Conservation (phyloP, 92 coral and sea anemone genomes). For the Porites divaricata region DNA sequence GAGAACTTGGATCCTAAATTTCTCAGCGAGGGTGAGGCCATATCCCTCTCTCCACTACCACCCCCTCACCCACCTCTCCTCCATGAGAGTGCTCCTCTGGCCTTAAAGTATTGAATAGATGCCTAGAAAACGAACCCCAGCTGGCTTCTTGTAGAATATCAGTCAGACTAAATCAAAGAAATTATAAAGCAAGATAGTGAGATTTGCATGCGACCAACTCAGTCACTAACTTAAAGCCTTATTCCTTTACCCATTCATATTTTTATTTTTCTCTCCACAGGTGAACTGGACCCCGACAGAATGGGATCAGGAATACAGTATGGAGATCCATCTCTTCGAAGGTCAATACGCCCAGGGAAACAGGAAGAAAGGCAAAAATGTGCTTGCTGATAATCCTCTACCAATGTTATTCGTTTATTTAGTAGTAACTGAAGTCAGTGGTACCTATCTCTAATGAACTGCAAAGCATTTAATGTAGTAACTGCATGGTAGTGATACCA, state of each 20-base stretch:
- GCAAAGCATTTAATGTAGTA: background rate
- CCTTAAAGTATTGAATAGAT: too few species aligned
- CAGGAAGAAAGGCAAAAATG: constrained; percentile 41
- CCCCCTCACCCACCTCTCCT: too few species aligned
- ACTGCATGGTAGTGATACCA: background rate
- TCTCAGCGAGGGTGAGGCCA: too few species aligned
- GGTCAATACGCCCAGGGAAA: constrained; percentile 94
- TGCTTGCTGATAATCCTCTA: constrained; percentile 19
- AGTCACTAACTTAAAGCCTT: background rate
- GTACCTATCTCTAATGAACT: background rate
- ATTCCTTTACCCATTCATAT: background rate
- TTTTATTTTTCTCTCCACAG: constrained; percentile 33
- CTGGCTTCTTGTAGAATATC: too few species aligned
- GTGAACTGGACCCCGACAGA: constrained; percentile 99
- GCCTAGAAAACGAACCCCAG: too few species aligned
- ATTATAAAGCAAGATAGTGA: too few species aligned
- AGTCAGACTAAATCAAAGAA: too few species aligned
- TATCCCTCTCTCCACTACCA: too few species aligned
- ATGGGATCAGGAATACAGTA: constrained; percentile 99
- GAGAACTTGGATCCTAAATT: too few species aligned
- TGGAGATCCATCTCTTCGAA: constrained; percentile 97
- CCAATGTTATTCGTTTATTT: background rate
- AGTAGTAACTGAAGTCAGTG: background rate
- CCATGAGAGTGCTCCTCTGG: too few species aligned
- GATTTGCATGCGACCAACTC: too few species aligned